Conservation (phyloP, 2,797 vertebrate genomes). For the Pteropus rufus region DNA sequence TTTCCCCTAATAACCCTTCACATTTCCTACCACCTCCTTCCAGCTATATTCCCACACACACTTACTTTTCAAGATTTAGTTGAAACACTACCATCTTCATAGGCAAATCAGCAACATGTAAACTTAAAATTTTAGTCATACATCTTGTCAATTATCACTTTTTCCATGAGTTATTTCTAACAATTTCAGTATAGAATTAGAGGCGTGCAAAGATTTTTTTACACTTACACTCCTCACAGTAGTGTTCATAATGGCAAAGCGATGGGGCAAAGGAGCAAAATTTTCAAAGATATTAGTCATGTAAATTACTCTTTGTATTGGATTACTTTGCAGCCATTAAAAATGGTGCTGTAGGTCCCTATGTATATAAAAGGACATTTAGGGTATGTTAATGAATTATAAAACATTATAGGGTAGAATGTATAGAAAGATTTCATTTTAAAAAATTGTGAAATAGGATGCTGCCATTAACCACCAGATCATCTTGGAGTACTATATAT, state of each 20-base stretch:
- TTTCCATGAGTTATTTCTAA: background rate
- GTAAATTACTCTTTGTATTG: background rate
- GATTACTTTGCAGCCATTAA: background rate
- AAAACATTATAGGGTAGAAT: background rate
- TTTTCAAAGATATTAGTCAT: background rate
- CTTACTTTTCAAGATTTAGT: background rate
- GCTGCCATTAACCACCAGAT: background rate
- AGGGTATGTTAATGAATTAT: background rate
- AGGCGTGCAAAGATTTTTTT: background rate
- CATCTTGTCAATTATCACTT: background rate
- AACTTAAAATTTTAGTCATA: slow-evolving; percentile 9
- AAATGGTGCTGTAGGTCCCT: background rate
- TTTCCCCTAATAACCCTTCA: background rate
- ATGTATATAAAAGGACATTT: background rate
- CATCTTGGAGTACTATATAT: background rate
- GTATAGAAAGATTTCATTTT: background rate
- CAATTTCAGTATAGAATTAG: background rate
- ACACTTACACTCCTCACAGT: background rate
- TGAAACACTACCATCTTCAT: background rate
- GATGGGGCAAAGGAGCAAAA: background rate
- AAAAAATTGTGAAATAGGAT: background rate
- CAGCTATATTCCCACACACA: background rate
- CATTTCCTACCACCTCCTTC: background rate
- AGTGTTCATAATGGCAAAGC: background rate
- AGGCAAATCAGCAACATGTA: background rate